These are phyloP conservation scores for Aphis gossypii DNA, from an alignment of 1,140 invertebrate genomes.

Conservation along the genomic window DNA sequence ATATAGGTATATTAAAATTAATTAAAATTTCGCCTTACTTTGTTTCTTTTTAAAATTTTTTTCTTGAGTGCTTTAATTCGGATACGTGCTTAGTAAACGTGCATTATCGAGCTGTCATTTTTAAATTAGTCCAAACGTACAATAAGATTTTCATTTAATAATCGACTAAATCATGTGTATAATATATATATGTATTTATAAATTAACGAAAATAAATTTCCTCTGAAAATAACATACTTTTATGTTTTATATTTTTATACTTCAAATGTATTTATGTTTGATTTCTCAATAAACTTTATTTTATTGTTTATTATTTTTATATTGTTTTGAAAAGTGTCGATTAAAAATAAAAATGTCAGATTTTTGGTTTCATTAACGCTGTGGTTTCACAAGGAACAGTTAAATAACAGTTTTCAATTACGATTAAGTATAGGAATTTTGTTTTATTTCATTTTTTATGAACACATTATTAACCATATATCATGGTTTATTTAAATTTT, in stretches of 20 bases:
- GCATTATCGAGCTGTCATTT: neutral
- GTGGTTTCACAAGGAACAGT: neutral
- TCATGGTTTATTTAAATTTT: neutral
- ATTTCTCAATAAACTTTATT: neutral
- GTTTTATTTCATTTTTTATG: no score
- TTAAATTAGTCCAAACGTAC: neutral
- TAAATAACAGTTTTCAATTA: neutral
- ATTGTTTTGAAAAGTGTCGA: neutral
- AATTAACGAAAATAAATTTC: neutral
- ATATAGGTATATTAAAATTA: neutral
- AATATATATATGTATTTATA: neutral
- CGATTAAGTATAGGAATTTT: no score
- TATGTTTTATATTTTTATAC: neutral
- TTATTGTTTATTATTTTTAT: neutral
- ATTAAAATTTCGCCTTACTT: no score
- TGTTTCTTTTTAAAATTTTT: neutral
- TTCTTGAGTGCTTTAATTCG: neutral
- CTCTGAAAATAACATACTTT: neutral
- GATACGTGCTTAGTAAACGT: neutral
- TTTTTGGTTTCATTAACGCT: neutral
- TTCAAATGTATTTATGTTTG: neutral
- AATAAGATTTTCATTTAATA: neutral
- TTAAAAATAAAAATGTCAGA: neutral
- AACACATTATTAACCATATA: no score
- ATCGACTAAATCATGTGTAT: neutral